phyloP scores from a whole-genome alignment of 2,888 invertebrate genomes.

The Heliconius ethilla region DNA sequence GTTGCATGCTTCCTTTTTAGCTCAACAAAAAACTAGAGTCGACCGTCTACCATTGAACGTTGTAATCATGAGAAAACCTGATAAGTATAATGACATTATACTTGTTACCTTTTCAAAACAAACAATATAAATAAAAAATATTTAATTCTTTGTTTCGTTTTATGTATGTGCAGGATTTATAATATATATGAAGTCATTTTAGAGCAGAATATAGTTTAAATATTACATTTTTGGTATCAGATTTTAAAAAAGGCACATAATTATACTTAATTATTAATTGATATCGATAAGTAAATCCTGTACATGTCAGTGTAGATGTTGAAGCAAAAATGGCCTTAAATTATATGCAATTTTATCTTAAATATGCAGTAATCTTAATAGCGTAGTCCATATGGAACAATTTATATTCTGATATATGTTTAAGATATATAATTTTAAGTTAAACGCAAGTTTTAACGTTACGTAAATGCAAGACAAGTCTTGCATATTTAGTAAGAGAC shows the following conservation, averaged over 20 bases:
- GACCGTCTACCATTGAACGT: constrained; percentile 31
- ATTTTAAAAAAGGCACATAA: too few species aligned
- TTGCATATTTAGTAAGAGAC: not conserved
- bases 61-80: constrained; percentile 1
- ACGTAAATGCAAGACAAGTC: not conserved
- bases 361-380: not conserved
- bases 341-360: not conserved
- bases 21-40: not conserved
- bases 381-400: not conserved
- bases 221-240: too few species aligned
- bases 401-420: not conserved
- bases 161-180: not conserved
- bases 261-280: not conserved
- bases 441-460: too few species aligned
- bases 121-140: not conserved
- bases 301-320: constrained; percentile 37
- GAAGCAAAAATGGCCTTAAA: not conserved
- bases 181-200: not conserved
- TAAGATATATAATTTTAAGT: too few species aligned
- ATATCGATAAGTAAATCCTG: not conserved
- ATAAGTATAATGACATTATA: not conserved
- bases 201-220: too few species aligned
- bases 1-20: constrained; percentile 1
- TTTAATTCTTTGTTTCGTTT: not conserved
- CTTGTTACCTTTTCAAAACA: not conserved